Evolutionary conservation across 2,888 invertebrate genomes (phyloP), one percentile per base, ranked within the genome.

Genomic region (Iselma pallidipennis): DNA sequence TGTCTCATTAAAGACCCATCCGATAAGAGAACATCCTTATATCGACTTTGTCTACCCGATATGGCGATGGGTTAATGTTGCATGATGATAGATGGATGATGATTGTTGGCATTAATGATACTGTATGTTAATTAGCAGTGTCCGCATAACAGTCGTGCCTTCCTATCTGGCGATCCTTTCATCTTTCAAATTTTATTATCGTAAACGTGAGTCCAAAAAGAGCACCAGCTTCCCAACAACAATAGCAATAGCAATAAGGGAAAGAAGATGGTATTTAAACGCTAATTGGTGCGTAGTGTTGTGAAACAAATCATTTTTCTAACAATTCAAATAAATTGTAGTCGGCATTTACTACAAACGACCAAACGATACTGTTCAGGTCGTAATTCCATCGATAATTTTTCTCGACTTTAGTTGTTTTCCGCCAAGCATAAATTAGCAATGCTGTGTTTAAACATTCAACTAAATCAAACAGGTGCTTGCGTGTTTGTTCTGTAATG

Each of bases 51-150:
- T 45, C n/a, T 10, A n/a, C 21, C 21, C 21, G n/a, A 45, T 45
- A 23, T 45, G 45, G 21, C n/a, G n/a, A 12, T 45, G 21, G 45
- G 4, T 12, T 23, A 12, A 45, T 4, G 37, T 37, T 37, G 37
- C n/a, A n/a, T 10, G 3, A 45, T n/a, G 45, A 23, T 45, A 12
- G 5, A 45, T 19, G 45, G 4, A 16, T 9, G 19, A 16, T 9
- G 19, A 33, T 33, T 19, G 16, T 3, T 42, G 42, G n/a, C 23
- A 45, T 12, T 45, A 45, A 45, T 45, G 45, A n/a, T 28, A 16
- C 10, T 25, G 37, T 49, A 49, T 54, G 59, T 49, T 59, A 59
- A 59, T 59, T 59, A 54, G 54, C 49, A 45, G 33, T 58, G 58
- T 58, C 45, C 58, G 58, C 52, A 48, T 57, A 45, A 19, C 42